Evolutionary conservation across 2,113 vertebrate genomes (phyloP), one percentile per base, ranked within the genome.

Genomic region (Sphaerodactylus townsendi): DNA sequence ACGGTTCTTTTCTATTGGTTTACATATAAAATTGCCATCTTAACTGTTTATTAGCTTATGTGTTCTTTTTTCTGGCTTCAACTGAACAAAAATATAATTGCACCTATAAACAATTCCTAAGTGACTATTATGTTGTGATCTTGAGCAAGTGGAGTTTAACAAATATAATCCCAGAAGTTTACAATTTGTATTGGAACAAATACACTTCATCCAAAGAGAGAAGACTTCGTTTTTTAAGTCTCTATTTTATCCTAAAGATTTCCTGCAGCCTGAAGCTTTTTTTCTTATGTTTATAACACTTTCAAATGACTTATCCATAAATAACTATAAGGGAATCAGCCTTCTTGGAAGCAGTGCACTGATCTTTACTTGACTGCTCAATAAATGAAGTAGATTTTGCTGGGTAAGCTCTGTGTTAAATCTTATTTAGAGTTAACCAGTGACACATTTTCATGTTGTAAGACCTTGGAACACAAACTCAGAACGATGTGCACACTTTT

Each of bases 401-500:
- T 83, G 69, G 15, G 15, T 53, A 88, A 86, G 2, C 3, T 68
- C 14, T 64, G 2, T 68, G 41, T 37, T 33, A 91, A 91, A 77
- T 39, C 25, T 81, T n/a, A 70, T 86, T 85, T 78, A 59, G 37
- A 82, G 50, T 73, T n/a, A 1, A 5, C 21, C 41, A 70, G 2
- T 4, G 59, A 7, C 14, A 35, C 13, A 83, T 84, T 85, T 91
- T 50, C 8, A 37, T 35, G 25, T 77, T 35, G 30, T 15, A 53
- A 14, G 79, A 9, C 50, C 88, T 93, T 87, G 77, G 90, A 92
- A 76, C 7, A 88, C 73, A 86, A 89, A 77, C 46, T 56, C 1
- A 37, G 10, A 19, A 53, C 1, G 62, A 8, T 10, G 19, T 5
- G 37, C 53, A 44, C 3, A 41, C 80, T 72, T 78, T 3, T 13